A percentile compares a stretch with the other conserved stretches of the same genome.
Evolutionary conservation across 2,888 invertebrate genomes (phyloP).

Genomic region (Ellobium chinense): DNA sequence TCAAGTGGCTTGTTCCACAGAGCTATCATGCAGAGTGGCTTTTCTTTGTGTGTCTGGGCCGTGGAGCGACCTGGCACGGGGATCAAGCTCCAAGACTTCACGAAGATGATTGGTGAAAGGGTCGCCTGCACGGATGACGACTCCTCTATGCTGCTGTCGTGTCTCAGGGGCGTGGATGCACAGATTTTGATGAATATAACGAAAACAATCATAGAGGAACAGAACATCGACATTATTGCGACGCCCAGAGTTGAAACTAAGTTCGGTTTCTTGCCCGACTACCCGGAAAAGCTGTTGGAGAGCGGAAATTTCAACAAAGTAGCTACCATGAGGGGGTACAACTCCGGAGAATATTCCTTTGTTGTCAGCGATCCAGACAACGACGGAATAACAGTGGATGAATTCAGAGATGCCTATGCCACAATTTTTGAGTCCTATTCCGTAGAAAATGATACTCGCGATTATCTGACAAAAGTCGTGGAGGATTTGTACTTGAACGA

Average conservation of each 20-base stretch:
- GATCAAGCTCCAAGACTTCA: background rate
- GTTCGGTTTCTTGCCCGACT: slow-evolving; percentile 39
- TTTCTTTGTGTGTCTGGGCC: background rate
- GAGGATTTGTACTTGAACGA: slow-evolving; percentile 2
- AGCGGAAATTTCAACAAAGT: slow-evolving; percentile 27
- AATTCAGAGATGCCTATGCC: background rate
- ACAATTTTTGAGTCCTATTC: background rate
- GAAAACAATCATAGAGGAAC: background rate
- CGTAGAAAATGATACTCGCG: background rate
- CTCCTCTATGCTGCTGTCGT: background rate
- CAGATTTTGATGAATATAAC: background rate
- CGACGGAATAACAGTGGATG: slow-evolving; percentile 4
- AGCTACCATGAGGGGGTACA: slow-evolving; percentile 27
- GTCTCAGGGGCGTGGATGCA: slow-evolving; percentile 18
- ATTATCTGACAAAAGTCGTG: background rate
- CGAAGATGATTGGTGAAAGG: background rate
- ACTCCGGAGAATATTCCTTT: slow-evolving; percentile 15
- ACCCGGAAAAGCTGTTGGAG: slow-evolving; percentile 12
- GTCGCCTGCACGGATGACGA: background rate
- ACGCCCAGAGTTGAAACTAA: slow-evolving; percentile 27
- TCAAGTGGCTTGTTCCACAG: slow-evolving; percentile 30
- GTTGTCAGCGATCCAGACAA: background rate
- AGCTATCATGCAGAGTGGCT: slow-evolving; percentile 34
- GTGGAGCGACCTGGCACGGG: background rate
- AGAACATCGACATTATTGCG: background rate